These are phyloP conservation scores for Myotis myotis DNA, from an alignment of 2,797 vertebrate genomes.

Conservation along the genomic window DNA sequence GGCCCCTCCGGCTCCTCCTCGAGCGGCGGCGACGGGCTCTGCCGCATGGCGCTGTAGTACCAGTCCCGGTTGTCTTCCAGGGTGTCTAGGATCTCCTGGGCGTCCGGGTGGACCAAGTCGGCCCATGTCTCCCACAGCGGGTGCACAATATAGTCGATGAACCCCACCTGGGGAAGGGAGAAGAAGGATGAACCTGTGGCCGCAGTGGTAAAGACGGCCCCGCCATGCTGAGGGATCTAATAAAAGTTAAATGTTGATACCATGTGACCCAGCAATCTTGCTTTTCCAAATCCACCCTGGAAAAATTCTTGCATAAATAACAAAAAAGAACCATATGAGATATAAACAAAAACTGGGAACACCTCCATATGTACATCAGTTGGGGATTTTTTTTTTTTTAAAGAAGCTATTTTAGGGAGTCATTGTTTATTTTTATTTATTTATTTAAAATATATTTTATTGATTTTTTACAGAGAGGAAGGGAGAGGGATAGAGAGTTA, in stretches of 20 bases:
- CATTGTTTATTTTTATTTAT: too few species aligned
- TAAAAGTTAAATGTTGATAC: neutral
- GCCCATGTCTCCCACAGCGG: slow-evolving; percentile 97
- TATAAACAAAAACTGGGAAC: neutral
- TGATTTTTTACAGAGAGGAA: too few species aligned
- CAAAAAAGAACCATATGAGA: neutral
- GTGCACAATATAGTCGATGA: slow-evolving; percentile 96
- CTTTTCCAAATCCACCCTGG: neutral
- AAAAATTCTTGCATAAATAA: neutral
- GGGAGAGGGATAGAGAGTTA: too few species aligned
- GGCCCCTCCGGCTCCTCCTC: slow-evolving; percentile 77
- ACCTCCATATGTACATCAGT: neutral
- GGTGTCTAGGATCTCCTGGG: slow-evolving; percentile 94
- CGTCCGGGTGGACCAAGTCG: slow-evolving; percentile 94
- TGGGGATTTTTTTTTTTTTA: neutral
- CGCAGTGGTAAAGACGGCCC: rapidly evolving
- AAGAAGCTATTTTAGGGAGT: too few species aligned
- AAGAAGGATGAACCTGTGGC: neutral
- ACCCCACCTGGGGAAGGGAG: slow-evolving; percentile 89
- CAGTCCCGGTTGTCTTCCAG: slow-evolving; percentile 96
- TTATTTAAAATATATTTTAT: too few species aligned
- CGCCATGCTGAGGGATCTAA: neutral
- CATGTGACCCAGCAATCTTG: neutral
- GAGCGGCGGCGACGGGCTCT: slow-evolving; percentile 91
- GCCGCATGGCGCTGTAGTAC: slow-evolving; percentile 95